A percentile compares a stretch with the other conserved stretches of the same genome.
Conservation (phyloP, 2,113 vertebrate genomes). For the Lepidothrix coronata region DNA sequence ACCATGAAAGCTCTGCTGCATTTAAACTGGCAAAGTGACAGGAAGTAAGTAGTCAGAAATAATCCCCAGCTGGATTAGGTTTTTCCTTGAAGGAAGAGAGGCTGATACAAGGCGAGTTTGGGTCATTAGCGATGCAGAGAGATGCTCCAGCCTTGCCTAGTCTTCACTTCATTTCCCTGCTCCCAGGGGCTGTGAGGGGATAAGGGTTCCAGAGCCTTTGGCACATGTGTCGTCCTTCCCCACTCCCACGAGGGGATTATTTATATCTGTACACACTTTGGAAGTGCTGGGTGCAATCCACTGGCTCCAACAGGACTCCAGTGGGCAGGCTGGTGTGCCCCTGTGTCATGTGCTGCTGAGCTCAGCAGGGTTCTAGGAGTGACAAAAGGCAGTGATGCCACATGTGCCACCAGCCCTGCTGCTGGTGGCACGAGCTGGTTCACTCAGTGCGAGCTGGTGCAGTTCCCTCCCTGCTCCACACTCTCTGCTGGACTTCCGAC, state of each 20-base stretch:
- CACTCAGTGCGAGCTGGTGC: fast-evolving
- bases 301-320: background rate
- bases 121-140: background rate
- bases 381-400: fast-evolving
- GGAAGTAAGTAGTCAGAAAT: constrained; percentile 46
- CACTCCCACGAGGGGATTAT: constrained; percentile 36
- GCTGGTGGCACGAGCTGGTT: fast-evolving
- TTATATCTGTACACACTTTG: constrained; percentile 20
- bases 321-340: background rate
- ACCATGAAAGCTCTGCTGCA: constrained; percentile 17
- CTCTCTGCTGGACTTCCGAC: background rate
- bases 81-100: constrained; percentile 50
- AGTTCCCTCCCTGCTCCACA: background rate
- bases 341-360: fast-evolving
- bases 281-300: background rate
- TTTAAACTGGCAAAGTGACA: constrained; percentile 48
- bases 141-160: background rate
- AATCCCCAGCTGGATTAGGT: constrained; percentile 56
- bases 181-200: background rate
- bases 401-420: fast-evolving
- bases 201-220: background rate
- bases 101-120: background rate
- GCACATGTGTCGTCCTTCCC: constrained; percentile 3
- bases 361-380: background rate
- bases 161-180: background rate